phyloP scores from a whole-genome alignment of 2,113 vertebrate species.

The Sardina pilchardus region DNA sequence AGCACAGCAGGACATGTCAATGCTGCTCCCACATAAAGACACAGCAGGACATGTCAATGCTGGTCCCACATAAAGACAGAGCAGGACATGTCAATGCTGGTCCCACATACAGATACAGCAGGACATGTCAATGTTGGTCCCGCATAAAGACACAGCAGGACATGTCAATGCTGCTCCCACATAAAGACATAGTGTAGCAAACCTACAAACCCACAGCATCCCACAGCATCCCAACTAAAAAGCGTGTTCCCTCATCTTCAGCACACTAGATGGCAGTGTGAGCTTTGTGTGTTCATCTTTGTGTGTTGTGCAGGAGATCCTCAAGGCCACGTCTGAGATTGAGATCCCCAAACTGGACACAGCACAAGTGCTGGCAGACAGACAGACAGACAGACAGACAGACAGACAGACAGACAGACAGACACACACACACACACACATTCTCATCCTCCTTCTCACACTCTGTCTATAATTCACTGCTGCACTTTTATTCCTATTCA shows the following conservation, averaged over 20 bases:
- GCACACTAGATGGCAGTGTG: conserved; percentile 13
- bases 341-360: neutral
- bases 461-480: neutral
- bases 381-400: too few species aligned
- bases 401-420: too few species aligned
- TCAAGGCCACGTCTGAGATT: neutral
- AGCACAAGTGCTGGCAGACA: neutral
- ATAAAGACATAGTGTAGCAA: too few species aligned
- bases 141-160: too few species aligned
- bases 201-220: neutral
- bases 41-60: too few species aligned
- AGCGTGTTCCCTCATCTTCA: neutral
- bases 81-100: neutral
- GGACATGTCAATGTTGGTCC: too few species aligned
- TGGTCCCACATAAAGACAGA: too few species aligned
- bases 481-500: neutral
- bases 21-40: too few species aligned
- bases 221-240: neutral
- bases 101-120: too few species aligned
- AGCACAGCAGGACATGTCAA: neutral
- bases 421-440: neutral
- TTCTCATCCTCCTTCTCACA: neutral
- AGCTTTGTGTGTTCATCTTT: neutral
- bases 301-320: neutral
- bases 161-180: neutral